Evolutionary conservation across 2,888 invertebrate genomes (phyloP), one percentile per base, ranked within the genome.

Genomic region (Amiota mariae): DNA sequence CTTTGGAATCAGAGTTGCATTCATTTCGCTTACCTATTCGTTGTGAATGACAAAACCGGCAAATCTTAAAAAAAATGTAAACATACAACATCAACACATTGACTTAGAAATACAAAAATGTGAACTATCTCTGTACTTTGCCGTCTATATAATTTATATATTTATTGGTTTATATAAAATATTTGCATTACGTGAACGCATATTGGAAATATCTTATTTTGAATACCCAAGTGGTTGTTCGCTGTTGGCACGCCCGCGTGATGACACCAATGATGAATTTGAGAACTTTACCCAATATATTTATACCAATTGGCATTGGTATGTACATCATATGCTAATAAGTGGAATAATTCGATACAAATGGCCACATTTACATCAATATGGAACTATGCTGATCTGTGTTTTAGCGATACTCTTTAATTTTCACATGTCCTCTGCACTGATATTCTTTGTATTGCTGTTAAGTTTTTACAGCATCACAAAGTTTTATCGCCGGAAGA

Each of bases 181-280:
- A 36, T 85, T 82, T 61, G 79, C 67, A 20, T 78, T 86, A 12
- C 82, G 87, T 8, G 83, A 87, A 67, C 80, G 78, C 59, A 82
- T 89, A 12, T 56, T 82, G 48, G 70, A 77, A 4, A 77, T 81
- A 20, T 76, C 88, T 0, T 72, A 80, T 61, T 82, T 84, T 71
- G 80, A 83, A 57, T 88, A 89, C 63, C 75, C 80, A 1, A 61
- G 76, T 9, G 89, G 89, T 2, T 89, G 90, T 89, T 66, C 64
- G 3, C 66, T 88, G 48, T 76, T 89, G 4, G 85, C 84, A 72
- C 76, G 85, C 63, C 77, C 80, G 10, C 85, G 88, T 6, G 90
- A 90, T 75, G 86, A 87, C 73, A 87, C 87, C 64, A 89, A 89
- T 74, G 85, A 87, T 71, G 90, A 90, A 75, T 79, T 89, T 73